Conservation (phyloP, 2,113 vertebrate species). For the Hystrix cristata region DNA sequence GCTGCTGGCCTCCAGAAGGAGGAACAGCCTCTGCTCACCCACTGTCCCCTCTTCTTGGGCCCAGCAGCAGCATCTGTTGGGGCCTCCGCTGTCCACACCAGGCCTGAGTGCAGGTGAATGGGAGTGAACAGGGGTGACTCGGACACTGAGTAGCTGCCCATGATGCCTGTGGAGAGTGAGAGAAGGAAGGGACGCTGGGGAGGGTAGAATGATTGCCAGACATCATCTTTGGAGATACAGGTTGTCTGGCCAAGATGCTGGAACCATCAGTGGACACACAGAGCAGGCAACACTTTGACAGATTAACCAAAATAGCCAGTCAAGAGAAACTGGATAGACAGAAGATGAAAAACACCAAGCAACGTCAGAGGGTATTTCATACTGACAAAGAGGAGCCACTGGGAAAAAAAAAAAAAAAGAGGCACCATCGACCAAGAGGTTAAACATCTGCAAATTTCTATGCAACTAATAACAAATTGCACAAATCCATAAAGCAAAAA, state of each 20-base stretch:
- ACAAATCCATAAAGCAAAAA: neutral
- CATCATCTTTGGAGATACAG: neutral
- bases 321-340: neutral
- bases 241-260: neutral
- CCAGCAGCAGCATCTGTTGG: rapidly evolving
- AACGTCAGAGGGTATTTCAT: rapidly evolving
- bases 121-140: neutral
- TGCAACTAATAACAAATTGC: neutral
- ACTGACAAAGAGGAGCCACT: neutral
- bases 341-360: neutral
- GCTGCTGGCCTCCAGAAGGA: neutral
- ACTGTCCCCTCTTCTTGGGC: conserved; percentile 7
- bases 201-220: rapidly evolving
- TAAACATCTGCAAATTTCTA: too few relatives aligned
- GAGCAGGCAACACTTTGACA: neutral
- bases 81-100: neutral
- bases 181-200: neutral
- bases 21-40: conserved; percentile 38
- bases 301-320: neutral
- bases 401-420: neutral
- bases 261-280: too few relatives aligned
- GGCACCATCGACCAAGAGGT: rapidly evolving
- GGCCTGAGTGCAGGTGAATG: neutral
- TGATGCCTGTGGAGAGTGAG: conserved; percentile 30
- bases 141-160: neutral